Evolutionary conservation across 2,888 invertebrate genomes (phyloP).

Genomic region (Masnerella sp.): DNA sequence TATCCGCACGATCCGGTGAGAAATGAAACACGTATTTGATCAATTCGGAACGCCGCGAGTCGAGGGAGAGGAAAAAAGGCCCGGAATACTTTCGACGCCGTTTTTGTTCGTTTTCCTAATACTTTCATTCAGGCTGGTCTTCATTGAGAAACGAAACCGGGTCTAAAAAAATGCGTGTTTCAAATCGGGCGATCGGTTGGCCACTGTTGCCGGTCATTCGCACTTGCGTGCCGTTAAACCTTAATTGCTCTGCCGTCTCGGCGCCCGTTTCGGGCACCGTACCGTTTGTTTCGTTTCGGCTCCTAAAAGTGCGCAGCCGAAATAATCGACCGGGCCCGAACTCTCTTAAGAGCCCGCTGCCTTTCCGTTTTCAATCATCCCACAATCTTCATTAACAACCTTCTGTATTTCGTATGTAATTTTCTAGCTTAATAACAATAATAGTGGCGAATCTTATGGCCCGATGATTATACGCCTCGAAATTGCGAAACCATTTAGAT

Average conservation of each 20-base stretch:
- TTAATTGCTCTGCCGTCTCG: constrained; percentile 57
- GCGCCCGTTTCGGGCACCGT: constrained; percentile 51
- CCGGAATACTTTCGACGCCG: constrained; percentile 28
- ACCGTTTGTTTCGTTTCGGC: constrained; percentile 53
- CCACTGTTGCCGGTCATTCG: constrained; percentile 58
- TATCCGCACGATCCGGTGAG: constrained; percentile 6
- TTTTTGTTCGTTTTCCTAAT: constrained; percentile 42
- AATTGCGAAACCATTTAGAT: constrained; percentile 54
- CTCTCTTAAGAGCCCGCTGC: constrained; percentile 38
- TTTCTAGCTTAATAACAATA: constrained; percentile 56
- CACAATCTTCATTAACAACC: constrained; percentile 54
- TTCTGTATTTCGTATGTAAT: constrained; percentile 51
- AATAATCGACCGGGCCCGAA: constrained; percentile 43
- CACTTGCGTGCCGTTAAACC: constrained; percentile 61
- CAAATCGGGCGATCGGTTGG: constrained; percentile 52
- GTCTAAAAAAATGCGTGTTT: constrained; percentile 49
- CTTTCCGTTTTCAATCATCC: constrained; percentile 58
- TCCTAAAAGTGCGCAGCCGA: constrained; percentile 49
- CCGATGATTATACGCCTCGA: constrained; percentile 48
- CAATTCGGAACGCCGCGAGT: background rate
- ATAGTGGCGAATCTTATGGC: constrained; percentile 47
- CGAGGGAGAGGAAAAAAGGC: constrained; percentile 14
- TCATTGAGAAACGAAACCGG: constrained; percentile 41
- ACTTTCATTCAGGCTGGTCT: constrained; percentile 51
- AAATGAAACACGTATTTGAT: constrained; percentile 16